Conservation (phyloP, 2,113 vertebrate species). For the Struthidea cinerea region DNA sequence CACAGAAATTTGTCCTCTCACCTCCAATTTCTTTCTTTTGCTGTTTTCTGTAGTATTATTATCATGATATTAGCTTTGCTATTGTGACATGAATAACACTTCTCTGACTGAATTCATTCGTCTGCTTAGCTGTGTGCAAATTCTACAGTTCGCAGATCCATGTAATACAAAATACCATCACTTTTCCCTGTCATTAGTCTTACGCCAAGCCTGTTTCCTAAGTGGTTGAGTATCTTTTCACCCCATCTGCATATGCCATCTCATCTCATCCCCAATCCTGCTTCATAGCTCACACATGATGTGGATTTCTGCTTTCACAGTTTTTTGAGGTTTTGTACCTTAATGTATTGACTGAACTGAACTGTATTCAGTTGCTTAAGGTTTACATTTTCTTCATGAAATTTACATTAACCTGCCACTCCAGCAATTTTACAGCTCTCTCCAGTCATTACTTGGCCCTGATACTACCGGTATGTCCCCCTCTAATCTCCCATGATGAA, state of each 20-base stretch:
- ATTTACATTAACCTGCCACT: background rate
- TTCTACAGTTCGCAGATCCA: background rate
- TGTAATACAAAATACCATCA: background rate
- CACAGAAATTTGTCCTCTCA: background rate
- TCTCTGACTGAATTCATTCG: background rate
- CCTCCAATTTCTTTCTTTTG: background rate
- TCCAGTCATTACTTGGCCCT: background rate
- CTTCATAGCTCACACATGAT: background rate
- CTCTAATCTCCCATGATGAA: background rate
- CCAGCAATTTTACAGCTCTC: background rate
- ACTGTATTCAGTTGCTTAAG: background rate
- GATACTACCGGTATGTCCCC: background rate
- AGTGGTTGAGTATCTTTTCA: background rate
- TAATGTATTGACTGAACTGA: background rate
- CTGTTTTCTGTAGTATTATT: background rate
- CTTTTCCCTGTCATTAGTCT: background rate
- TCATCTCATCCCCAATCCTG: background rate
- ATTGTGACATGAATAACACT: background rate
- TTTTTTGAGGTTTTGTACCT: background rate
- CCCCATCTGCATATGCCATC: background rate
- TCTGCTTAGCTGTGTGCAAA: background rate
- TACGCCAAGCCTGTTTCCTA: background rate
- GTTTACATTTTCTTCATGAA: background rate
- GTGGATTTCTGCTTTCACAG: background rate
- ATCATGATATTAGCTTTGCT: background rate